Base-by-base conservation (phyloP, 2,113 vertebrate genomes). In the Sebastes schlegelii region DNA sequence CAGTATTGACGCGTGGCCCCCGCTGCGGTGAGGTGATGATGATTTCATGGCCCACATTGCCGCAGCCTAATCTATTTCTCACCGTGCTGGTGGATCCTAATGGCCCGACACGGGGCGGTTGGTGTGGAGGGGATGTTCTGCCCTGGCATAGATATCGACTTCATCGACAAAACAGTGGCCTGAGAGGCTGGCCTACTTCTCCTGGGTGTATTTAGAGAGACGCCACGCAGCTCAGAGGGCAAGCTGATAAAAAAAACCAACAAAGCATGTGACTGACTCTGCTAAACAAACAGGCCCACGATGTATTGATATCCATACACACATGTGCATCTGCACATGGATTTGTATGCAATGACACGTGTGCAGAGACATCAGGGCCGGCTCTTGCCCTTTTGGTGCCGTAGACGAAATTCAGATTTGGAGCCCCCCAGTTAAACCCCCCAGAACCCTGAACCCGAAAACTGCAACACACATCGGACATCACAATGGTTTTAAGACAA, bases 11-110 rank as follows among this genome's bases (percentile, higher is more conserved):
- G 11, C 54, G 0, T 42, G 57, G 55, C 55, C 45, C 79, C 57
- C 0, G 55, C 61, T 74, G 86, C 51, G 7, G 68, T 45, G 74
- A 74, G 23, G 65, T 52, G 77, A 79, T 79, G 88, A 84, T 87
- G 86, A 87, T 87, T 93, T 93, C 84, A 91, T 84, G 87, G 84
- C 86, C 89, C 83, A 83, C 80, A 80, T 80, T 82, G 74, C 86
- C n/a, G 82, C 74, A 63, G 71, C 72, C 82, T 86, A 89, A 94
- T 94, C 91, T 80, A 93, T 93, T 91, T 83, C 83, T 85, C 78
- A 73, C 73, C 42, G 34, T 69, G 86, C 74, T 54, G 78, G 84
- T 87, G 85, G 70, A 69, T 83, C 80, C 76, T 91, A 93, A 93
- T 90, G 84, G 90, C 51, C 65, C 57, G 54, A 69, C 84, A n/a